Evolutionary conservation across 2,888 invertebrate genomes (phyloP).

Genomic region (Deilephila elpenor): DNA sequence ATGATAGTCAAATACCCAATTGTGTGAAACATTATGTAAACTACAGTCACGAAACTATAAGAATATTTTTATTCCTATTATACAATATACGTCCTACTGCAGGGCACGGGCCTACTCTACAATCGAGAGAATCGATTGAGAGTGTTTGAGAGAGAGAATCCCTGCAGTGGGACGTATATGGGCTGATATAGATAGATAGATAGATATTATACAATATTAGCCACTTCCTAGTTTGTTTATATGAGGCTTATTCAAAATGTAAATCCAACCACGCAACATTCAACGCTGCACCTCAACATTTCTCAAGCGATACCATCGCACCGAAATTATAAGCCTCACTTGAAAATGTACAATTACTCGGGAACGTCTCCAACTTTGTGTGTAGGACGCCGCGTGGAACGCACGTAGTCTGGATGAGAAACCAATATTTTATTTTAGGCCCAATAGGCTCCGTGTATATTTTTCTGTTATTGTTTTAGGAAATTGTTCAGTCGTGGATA

Average conservation of each 20-base stretch:
- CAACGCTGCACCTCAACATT: slow-evolving; percentile 44
- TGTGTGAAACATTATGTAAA: too few species aligned
- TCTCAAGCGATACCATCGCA: slow-evolving; percentile 57
- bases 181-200: too few species aligned
- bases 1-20: too few species aligned
- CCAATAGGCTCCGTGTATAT: too few species aligned
- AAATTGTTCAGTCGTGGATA: too few species aligned
- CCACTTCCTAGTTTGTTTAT: slow-evolving; percentile 1
- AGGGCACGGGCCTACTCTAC: too few species aligned
- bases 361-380: slow-evolving; percentile 52
- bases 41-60: neutral
- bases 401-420: slow-evolving; percentile 22
- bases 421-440: neutral
- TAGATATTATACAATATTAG: neutral
- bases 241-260: slow-evolving; percentile 27
- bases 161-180: too few species aligned
- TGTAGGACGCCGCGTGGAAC: slow-evolving; percentile 52
- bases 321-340: slow-evolving; percentile 64
- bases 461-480: too few species aligned
- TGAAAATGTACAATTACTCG: slow-evolving; percentile 58
- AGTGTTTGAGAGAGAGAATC: too few species aligned
- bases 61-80: neutral
- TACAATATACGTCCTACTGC: too few species aligned
- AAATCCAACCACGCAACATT: slow-evolving; percentile 35
- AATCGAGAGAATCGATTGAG: too few species aligned